phyloP scores from a whole-genome alignment of 1,140 invertebrate species.

The Phocides pigmalion region DNA sequence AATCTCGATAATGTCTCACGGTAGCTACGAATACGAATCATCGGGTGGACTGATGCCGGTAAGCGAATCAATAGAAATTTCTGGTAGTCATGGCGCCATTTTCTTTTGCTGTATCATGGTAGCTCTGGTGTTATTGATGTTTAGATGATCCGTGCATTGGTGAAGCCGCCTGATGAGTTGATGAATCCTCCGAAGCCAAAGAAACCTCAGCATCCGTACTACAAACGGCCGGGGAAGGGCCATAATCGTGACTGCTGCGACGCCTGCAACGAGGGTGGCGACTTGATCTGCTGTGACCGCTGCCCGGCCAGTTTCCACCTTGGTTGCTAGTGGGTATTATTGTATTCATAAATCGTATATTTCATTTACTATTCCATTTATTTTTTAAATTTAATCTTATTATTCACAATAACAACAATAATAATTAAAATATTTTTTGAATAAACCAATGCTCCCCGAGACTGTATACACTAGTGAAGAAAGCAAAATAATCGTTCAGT shows the following conservation, averaged over 20 bases:
- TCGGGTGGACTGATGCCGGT: slow-evolving; percentile 81
- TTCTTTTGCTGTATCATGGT: slow-evolving; percentile 14
- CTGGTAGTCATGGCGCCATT: slow-evolving; percentile 17
- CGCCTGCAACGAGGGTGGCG: slow-evolving; percentile 95
- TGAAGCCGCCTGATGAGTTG: slow-evolving; percentile 93
- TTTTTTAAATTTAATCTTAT: too few species aligned
- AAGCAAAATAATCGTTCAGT: too few species aligned
- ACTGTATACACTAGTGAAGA: too few species aligned
- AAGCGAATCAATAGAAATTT: slow-evolving; percentile 37
- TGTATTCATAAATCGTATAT: too few species aligned
- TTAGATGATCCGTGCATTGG: slow-evolving; percentile 94
- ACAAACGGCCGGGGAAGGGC: slow-evolving; percentile 93
- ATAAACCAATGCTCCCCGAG: too few species aligned
- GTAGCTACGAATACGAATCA: slow-evolving; percentile 78
- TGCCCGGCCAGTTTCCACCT: slow-evolving; percentile 98
- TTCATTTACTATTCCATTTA: too few species aligned
- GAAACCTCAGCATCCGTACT: slow-evolving; percentile 91
- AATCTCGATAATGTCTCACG: slow-evolving; percentile 63
- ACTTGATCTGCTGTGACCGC: slow-evolving; percentile 97
- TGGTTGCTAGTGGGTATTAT: slow-evolving; percentile 92
- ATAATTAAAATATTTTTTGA: too few species aligned
- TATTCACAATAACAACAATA: too few species aligned
- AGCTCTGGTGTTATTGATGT: slow-evolving; percentile 29
- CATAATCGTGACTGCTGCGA: slow-evolving; percentile 97
- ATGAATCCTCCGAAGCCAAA: slow-evolving; percentile 86